Conservation (phyloP, 2,113 vertebrate species). For the Gulo gulo region DNA sequence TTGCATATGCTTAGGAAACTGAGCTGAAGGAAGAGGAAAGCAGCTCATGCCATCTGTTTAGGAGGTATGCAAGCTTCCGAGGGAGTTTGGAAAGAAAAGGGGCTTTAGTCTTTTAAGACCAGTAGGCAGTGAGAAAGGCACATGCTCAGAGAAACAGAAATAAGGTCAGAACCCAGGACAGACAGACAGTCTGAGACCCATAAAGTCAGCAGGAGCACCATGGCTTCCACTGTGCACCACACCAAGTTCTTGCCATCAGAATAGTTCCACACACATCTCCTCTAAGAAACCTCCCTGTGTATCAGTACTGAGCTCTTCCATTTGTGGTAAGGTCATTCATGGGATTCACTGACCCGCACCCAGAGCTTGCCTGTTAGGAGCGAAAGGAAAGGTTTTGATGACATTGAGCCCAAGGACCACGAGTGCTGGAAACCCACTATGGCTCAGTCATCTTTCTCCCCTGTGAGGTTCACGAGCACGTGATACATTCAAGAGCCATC, state of each 20-base stretch:
- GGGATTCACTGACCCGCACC: neutral
- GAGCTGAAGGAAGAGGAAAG: constrained; percentile 55
- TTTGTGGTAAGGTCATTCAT: neutral
- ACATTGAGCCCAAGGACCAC: neutral
- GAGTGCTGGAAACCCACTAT: neutral
- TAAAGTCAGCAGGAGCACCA: neutral
- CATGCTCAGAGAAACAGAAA: neutral
- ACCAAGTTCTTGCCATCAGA: neutral
- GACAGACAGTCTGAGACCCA: neutral
- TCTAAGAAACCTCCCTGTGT: neutral
- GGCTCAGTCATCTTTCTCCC: neutral
- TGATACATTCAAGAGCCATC: neutral
- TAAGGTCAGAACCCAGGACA: neutral
- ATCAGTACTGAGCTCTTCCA: neutral
- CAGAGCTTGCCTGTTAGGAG: neutral
- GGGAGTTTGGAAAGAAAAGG: neutral
- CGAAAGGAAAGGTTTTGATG: neutral
- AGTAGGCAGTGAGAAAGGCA: neutral
- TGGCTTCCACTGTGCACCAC: neutral
- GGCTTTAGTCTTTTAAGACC: neutral
- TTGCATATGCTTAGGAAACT: constrained; percentile 54
- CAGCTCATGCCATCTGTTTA: neutral
- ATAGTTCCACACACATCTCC: neutral
- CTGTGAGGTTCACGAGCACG: neutral
- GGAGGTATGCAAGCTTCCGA: neutral